A percentile compares a stretch with the other conserved stretches of the same genome.
Conservation (phyloP, 1,140 invertebrate species). For the Notospermus geniculatus region DNA sequence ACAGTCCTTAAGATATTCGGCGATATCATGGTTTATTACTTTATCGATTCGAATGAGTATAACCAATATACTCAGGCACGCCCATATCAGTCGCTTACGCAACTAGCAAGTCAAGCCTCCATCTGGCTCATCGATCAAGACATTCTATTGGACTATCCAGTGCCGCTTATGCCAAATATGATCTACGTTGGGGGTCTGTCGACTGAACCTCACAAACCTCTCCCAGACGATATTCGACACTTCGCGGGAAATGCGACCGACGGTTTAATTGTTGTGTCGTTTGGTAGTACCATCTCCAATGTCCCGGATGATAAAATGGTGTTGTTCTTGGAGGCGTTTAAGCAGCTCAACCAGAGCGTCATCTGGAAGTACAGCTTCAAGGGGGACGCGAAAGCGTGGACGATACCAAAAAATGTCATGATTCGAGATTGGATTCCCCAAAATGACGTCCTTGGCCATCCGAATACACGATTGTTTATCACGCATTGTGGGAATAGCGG, state of each 20-base stretch:
- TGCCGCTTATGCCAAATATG: constrained; percentile 1
- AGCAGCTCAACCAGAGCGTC: background rate
- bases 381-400: background rate
- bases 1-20: background rate
- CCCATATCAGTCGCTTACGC: background rate
- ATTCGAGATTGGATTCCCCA: constrained; percentile 2
- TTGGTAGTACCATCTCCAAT: constrained; percentile 5
- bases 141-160: constrained; percentile 1
- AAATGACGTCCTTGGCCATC: constrained; percentile 6
- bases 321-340: background rate
- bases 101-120: background rate
- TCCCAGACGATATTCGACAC: background rate
- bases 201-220: background rate
- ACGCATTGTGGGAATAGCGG: constrained; percentile 8
- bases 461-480: constrained; percentile 9
- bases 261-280: constrained; percentile 2
- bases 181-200: constrained; percentile 1
- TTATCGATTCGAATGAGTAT: background rate
- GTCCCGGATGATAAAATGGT: background rate
- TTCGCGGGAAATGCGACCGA: constrained; percentile 1
- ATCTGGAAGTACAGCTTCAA: constrained; percentile 4
- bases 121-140: constrained; percentile 3
- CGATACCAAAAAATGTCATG: background rate
- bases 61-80: background rate
- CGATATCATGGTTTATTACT: background rate